Conservation (phyloP, 2,797 vertebrate species). For the Acanthurus tractus region DNA sequence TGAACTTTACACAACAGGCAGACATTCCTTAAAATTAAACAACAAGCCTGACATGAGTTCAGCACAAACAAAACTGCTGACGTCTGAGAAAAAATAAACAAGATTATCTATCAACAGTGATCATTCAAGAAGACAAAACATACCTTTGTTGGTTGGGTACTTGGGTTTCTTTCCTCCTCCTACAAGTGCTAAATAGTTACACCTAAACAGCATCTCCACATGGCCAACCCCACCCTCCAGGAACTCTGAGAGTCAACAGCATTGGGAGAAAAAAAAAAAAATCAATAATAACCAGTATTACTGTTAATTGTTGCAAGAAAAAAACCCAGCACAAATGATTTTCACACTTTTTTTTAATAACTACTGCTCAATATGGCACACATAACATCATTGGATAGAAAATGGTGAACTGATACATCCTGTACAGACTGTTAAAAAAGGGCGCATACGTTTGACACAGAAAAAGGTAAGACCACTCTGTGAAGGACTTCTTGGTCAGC, state of each 20-base stretch:
- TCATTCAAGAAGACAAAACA: background rate
- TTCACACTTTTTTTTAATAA: too few relatives aligned
- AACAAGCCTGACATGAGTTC: background rate
- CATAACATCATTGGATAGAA: background rate
- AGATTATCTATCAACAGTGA: too few relatives aligned
- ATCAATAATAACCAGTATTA: background rate
- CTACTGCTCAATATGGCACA: background rate
- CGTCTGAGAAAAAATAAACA: background rate
- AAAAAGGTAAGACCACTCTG: background rate
- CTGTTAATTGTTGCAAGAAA: background rate
- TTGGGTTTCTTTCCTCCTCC: constrained; percentile 99
- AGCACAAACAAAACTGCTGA: background rate
- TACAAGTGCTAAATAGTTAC: constrained; percentile 97
- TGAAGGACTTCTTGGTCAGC: background rate
- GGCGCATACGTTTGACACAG: background rate
- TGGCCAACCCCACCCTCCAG: constrained; percentile 96
- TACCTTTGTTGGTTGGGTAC: constrained; percentile 99
- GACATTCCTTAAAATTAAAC: background rate
- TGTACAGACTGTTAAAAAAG: constrained; percentile 6
- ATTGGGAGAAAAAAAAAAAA: background rate
- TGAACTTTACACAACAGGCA: background rate
- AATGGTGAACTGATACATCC: background rate
- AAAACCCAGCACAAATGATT: background rate
- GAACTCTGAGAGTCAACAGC: constrained; percentile 89
- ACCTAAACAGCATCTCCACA: constrained; percentile 98